Percentiles rank a stretch among this genome's conserved stretches.
phyloP scores from a whole-genome alignment of 2,888 invertebrate species.

The Pollenia amentaria region DNA sequence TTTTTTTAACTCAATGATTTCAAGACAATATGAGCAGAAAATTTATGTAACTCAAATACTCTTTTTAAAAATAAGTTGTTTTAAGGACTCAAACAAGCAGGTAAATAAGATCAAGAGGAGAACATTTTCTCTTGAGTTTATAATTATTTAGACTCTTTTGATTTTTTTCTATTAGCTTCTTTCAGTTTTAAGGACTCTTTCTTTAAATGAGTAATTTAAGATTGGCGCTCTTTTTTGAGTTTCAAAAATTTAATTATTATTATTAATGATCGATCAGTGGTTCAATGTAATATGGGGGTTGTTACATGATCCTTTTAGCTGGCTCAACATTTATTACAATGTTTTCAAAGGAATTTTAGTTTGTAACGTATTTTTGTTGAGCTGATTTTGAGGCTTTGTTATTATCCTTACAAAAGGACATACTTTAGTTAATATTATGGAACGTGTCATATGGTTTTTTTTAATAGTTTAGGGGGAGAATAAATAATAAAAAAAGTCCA shows the following conservation, averaged over 20 bases:
- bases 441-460: slow-evolving; percentile 66
- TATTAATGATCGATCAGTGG: slow-evolving; percentile 3
- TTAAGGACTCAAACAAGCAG: neutral
- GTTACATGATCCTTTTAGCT: slow-evolving; percentile 27
- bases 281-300: slow-evolving; percentile 29
- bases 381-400: slow-evolving; percentile 61
- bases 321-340: slow-evolving; percentile 49
- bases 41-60: neutral
- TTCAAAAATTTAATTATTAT: neutral
- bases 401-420: slow-evolving; percentile 48
- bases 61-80: neutral
- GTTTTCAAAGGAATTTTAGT: slow-evolving; percentile 26
- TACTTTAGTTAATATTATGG: slow-evolving; percentile 66
- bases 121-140: neutral
- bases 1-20: neutral
- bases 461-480: slow-evolving; percentile 39
- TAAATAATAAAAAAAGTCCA: slow-evolving; percentile 37
- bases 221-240: slow-evolving; percentile 19
- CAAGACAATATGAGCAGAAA: slow-evolving; percentile 21
- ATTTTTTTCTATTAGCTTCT: neutral
- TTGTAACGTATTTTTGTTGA: slow-evolving; percentile 67
- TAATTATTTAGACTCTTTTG: slow-evolving; percentile 1
- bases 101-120: neutral
- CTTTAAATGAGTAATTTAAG: neutral
- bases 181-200: neutral